A percentile compares a stretch with the other conserved stretches of the same genome.
Evolutionary conservation across 2,888 invertebrate genomes (phyloP).

Genomic region (Erynnis tages): DNA sequence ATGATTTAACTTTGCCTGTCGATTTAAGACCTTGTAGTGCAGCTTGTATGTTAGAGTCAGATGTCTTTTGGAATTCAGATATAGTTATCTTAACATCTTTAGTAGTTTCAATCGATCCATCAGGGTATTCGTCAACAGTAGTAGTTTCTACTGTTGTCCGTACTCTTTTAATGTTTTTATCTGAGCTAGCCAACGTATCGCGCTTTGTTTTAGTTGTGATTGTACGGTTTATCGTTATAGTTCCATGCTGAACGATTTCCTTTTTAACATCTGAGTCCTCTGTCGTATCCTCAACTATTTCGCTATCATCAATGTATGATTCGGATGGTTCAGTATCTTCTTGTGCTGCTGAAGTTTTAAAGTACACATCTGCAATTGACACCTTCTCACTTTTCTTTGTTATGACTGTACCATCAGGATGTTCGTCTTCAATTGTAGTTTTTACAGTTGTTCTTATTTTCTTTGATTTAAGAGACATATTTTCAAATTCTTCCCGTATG

Average conservation of each 20-base stretch:
- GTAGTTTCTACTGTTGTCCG: constrained; percentile 80
- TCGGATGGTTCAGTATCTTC: constrained; percentile 45
- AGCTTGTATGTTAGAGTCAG: constrained; percentile 69
- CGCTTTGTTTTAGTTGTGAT: constrained; percentile 72
- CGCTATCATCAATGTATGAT: constrained; percentile 53
- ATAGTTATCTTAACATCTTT: constrained; percentile 78
- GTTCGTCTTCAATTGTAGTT: constrained; percentile 57
- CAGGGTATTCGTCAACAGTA: constrained; percentile 71
- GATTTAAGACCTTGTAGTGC: constrained; percentile 63
- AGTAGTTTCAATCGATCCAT: constrained; percentile 80
- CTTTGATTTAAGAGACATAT: constrained; percentile 43
- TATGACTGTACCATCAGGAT: constrained; percentile 66
- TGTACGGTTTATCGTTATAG: constrained; percentile 59
- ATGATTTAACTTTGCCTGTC: constrained; percentile 70
- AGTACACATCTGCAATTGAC: constrained; percentile 61
- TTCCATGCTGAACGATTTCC: constrained; percentile 60
- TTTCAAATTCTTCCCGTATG: constrained; percentile 60
- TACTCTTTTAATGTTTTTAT: constrained; percentile 78
- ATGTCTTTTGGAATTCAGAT: constrained; percentile 74
- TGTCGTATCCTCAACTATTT: constrained; percentile 64
- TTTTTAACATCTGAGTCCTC: constrained; percentile 67
- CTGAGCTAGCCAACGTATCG: constrained; percentile 73
- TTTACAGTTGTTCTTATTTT: constrained; percentile 64
- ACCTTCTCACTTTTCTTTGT: constrained; percentile 70
- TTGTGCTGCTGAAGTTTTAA: constrained; percentile 41